Evolutionary conservation across 2,113 vertebrate genomes (phyloP).

Genomic region (Siphamia tubifer): DNA sequence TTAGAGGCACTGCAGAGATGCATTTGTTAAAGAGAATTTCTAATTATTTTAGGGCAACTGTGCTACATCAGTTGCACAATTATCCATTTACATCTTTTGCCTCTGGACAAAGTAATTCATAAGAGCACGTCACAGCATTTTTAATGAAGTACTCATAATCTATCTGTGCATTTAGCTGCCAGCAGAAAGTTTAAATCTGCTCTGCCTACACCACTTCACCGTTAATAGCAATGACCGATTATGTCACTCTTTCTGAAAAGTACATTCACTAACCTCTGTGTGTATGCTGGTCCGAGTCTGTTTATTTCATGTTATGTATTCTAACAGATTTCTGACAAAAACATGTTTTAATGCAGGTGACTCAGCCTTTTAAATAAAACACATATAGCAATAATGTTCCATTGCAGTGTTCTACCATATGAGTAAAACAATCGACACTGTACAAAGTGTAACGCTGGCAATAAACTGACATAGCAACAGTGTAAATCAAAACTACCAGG

Average conservation of each 20-base stretch:
- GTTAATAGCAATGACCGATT: conserved; percentile 17
- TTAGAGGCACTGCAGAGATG: conserved; percentile 32
- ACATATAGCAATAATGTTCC: no score
- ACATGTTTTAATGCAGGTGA: no score
- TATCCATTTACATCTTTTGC: conserved; percentile 56
- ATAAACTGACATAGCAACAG: no score
- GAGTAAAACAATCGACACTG: no score
- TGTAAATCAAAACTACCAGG: no score
- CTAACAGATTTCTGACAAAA: not conserved
- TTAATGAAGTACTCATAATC: conserved; percentile 49
- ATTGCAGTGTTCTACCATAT: no score
- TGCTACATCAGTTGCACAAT: conserved; percentile 54
- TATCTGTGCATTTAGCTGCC: conserved; percentile 21
- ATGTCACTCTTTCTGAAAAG: conserved; percentile 11
- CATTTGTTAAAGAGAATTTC: conserved; percentile 47
- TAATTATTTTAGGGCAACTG: conserved; percentile 42
- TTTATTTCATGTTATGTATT: not conserved
- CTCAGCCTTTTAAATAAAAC: no score
- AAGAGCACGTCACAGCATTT: conserved; percentile 45
- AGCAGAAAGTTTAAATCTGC: conserved; percentile 27
- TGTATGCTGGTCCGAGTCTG: no score
- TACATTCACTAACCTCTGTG: not conserved
- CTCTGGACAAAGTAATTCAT: conserved; percentile 48
- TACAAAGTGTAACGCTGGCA: no score
- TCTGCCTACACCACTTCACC: not conserved